phyloP scores from a whole-genome alignment of 2,797 vertebrate species.

The Glyptemys insculpta region DNA sequence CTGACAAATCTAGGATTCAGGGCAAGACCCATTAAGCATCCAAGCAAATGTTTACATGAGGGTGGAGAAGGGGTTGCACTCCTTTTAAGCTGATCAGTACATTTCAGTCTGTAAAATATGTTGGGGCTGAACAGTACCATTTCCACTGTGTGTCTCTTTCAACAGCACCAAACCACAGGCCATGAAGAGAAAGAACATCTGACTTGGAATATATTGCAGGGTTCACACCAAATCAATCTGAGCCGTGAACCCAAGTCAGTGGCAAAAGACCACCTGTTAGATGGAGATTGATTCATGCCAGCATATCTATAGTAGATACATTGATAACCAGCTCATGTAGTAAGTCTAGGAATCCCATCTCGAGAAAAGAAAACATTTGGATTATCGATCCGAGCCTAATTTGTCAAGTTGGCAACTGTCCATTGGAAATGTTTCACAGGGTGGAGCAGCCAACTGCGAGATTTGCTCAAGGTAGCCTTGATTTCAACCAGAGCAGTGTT shows the following conservation, averaged over 20 bases:
- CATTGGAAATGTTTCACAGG: slow-evolving; percentile 13
- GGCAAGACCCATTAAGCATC: slow-evolving; percentile 71
- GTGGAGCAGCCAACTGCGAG: slow-evolving; percentile 34
- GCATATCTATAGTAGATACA: neutral
- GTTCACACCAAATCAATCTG: neutral
- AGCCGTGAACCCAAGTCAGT: neutral
- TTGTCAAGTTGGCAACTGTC: slow-evolving; percentile 35
- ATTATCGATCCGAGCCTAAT: slow-evolving; percentile 28
- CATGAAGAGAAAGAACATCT: neutral
- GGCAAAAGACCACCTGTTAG: neutral
- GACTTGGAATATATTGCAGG: neutral
- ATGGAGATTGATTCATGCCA: neutral
- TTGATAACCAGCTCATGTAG: slow-evolving; percentile 33
- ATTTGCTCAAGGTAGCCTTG: slow-evolving; percentile 18
- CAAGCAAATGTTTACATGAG: slow-evolving; percentile 70
- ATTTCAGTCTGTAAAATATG: slow-evolving; percentile 43
- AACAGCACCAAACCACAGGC: neutral
- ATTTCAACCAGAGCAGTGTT: slow-evolving; percentile 47
- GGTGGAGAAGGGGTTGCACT: slow-evolving; percentile 56
- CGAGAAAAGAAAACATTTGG: slow-evolving; percentile 27
- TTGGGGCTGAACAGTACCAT: neutral
- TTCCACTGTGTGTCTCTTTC: neutral
- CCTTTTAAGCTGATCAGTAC: slow-evolving; percentile 64
- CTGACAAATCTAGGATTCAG: slow-evolving; percentile 53
- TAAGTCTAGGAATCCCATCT: neutral